A percentile compares a stretch with the other conserved stretches of the same genome.
phyloP scores from a whole-genome alignment of 2,113 vertebrate species.

The Anas platyrhynchos region DNA sequence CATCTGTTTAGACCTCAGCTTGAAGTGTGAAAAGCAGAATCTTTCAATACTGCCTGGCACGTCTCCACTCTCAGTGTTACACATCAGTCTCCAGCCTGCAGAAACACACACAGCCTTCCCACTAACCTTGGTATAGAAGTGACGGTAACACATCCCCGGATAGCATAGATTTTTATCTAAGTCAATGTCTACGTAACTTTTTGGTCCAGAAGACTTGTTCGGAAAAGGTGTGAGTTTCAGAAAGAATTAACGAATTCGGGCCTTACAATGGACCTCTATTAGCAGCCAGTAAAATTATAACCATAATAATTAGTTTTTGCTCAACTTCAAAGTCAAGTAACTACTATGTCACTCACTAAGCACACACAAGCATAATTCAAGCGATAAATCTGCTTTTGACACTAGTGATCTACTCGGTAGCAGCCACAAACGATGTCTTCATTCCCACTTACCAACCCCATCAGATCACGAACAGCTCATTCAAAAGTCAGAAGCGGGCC shows the following conservation, averaged over 20 bases:
- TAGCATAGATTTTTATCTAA: background rate
- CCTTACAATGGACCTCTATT: background rate
- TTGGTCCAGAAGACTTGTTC: background rate
- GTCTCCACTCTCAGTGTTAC: background rate
- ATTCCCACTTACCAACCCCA: constrained; percentile 18
- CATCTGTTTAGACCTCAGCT: background rate
- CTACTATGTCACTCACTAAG: background rate
- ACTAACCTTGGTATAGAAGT: background rate
- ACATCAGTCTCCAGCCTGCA: background rate
- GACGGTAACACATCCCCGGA: background rate
- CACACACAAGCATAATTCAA: fast-evolving
- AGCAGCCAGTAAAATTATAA: background rate
- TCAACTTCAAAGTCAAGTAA: background rate
- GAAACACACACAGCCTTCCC: background rate
- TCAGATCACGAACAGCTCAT: constrained; percentile 44
- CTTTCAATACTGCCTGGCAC: background rate
- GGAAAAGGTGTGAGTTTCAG: background rate
- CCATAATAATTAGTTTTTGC: background rate
- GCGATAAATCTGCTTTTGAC: background rate
- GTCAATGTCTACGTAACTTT: background rate
- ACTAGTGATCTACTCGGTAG: background rate
- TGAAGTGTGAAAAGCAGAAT: background rate
- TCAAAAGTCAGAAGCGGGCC: background rate
- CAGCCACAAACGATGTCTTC: background rate
- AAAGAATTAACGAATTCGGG: background rate